Evolutionary conservation across 2,888 invertebrate species (phyloP), one percentile per base, ranked within the genome.

Genomic region (Leptinotarsa haldemani): DNA sequence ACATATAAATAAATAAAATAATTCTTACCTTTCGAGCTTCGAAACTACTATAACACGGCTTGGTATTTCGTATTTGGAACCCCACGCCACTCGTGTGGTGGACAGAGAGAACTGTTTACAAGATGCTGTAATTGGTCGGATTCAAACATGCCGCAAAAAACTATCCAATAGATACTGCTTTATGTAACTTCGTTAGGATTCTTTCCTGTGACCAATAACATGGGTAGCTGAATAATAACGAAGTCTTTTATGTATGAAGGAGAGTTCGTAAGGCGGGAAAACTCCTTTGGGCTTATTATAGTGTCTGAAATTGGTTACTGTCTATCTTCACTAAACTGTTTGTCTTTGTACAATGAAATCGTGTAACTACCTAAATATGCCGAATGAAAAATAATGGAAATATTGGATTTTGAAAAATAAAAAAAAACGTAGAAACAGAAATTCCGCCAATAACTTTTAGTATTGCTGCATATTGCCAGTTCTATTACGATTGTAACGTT

Each of bases 71-170:
- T 90, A 90, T 89, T 89, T 89, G 88, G 86, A 80, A 90, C 90
- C 90, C 90, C 90, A 91, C 90, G 90, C 90, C 89, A 90, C 90
- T 90, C 89, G 88, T 89, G 89, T 89, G 88, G 89, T 89, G 89
- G 89, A 89, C 88, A 88, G 88, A 89, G 89, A 88, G 84, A 85
- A 86, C 85, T 85, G 84, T 82, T 83, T 83, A 82, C 83, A 80
- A 73, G 70, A 40, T 58, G 48, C 74, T 72, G 71, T 86, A 81
- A 91, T 91, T 91, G 90, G 91, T 83, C 84, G 84, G 86, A 86
- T 90, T 90, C 87, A 87, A 90, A 90, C 87, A 88, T 89, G 88
- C 89, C 90, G 90, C 90, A 89, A 88, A 89, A 88, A 88, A 85
- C 86, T 83, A 82, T 85, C 91, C 90, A 91, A 91, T 90, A 86